These are phyloP conservation scores for Phania funesta DNA, from an alignment of 2,888 invertebrate genomes.

Conservation along the genomic window DNA sequence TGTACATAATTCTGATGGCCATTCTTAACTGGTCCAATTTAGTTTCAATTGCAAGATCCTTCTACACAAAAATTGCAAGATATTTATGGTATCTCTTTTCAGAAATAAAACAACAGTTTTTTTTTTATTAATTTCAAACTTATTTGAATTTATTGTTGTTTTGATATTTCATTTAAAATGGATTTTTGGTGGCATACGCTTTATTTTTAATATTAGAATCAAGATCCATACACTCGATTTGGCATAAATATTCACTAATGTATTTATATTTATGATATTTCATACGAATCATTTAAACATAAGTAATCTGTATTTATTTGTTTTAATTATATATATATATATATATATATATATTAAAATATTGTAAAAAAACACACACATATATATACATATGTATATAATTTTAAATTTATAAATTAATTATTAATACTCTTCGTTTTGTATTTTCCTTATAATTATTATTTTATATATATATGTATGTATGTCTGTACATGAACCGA, in stretches of 20 bases:
- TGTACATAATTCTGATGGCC: too few species aligned
- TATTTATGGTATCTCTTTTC: background rate
- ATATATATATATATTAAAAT: too few species aligned
- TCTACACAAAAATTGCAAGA: too few species aligned
- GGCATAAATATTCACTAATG: conserved; percentile 13
- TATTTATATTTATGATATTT: background rate
- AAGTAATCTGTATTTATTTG: background rate
- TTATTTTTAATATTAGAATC: conserved; percentile 13
- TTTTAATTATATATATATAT: conserved; percentile 26
- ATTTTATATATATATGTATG: too few species aligned
- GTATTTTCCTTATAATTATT: conserved; percentile 14
- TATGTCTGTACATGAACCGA: conserved; percentile 5
- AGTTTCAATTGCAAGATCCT: too few species aligned
- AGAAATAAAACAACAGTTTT: background rate
- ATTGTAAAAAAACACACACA: background rate
- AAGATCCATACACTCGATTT: background rate
- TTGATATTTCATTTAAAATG: conserved; percentile 21
- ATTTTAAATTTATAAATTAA: background rate
- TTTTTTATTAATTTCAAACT: conserved; percentile 8
- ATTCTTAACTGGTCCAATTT: too few species aligned
- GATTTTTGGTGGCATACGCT: background rate
- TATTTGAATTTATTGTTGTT: conserved; percentile 11
- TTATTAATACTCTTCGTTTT: background rate
- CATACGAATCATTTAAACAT: conserved; percentile 19
- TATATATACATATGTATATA: background rate